These are phyloP conservation scores for Drosophila rubida DNA, from an alignment of 2,888 invertebrate genomes.

Conservation along the genomic window DNA sequence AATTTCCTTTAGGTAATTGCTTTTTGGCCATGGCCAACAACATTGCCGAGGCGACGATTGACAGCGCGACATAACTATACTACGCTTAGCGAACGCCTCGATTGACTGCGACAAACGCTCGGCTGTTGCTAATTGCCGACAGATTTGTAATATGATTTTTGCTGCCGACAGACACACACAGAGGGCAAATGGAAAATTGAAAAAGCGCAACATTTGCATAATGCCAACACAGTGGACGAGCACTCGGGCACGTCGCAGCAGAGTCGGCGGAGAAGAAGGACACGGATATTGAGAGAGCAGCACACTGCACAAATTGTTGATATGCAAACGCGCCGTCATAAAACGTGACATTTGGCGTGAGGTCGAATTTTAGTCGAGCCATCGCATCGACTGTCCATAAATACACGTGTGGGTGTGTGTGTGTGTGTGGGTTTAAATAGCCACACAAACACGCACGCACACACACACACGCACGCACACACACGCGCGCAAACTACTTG, in stretches of 20 bases:
- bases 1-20: constrained; percentile 76
- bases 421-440: too few relatives aligned
- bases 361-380: constrained; percentile 52
- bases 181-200: constrained; percentile 46
- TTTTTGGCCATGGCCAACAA: constrained; percentile 43
- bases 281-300: constrained; percentile 28
- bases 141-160: constrained; percentile 28
- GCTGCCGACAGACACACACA: constrained; percentile 9
- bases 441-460: not conserved
- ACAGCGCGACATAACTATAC: not conserved
- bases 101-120: too few relatives aligned
- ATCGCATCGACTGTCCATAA: constrained; percentile 59
- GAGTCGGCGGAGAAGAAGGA: too few relatives aligned
- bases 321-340: constrained; percentile 66
- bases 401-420: constrained; percentile 25
- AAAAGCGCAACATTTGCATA: constrained; percentile 68
- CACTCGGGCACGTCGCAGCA: constrained; percentile 32
- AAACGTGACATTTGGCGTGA: constrained; percentile 77
- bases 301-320: constrained; percentile 54
- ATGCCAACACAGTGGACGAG: constrained; percentile 36
- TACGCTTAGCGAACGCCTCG: not conserved
- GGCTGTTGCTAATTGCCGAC: constrained; percentile 28
- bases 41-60: not conserved
- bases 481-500: constrained; percentile 5
- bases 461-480: not conserved